phyloP scores from a whole-genome alignment of 2,113 vertebrate genomes.

The Bujurquina vittata region DNA sequence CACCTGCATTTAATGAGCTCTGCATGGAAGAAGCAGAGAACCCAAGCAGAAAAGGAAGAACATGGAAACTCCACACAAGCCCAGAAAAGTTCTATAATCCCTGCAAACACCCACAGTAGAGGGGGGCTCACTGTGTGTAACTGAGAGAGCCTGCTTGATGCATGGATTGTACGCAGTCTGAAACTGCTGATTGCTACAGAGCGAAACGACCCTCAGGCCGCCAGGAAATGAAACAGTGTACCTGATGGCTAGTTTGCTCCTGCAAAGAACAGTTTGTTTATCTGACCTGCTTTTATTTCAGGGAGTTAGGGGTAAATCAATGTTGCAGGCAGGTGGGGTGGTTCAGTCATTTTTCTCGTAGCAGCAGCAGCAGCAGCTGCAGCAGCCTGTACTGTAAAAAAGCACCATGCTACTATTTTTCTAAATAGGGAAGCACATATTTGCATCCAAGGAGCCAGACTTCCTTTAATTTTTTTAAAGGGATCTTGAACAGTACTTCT shows the following conservation, averaged over 20 bases:
- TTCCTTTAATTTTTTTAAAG: too few species aligned
- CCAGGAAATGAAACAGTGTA: not conserved
- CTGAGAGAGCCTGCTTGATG: too few species aligned
- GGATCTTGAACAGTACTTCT: too few species aligned
- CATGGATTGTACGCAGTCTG: too few species aligned
- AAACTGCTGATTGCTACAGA: not conserved
- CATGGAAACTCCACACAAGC: not conserved
- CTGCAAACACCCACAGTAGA: not conserved
- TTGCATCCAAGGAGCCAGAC: too few species aligned
- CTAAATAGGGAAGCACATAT: not conserved
- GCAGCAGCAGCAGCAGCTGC: not conserved
- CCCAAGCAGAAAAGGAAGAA: too few species aligned
- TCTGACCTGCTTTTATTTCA: not conserved
- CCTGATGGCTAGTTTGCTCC: not conserved
- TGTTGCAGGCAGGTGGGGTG: not conserved
- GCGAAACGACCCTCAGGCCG: not conserved
- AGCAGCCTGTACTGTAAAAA: not conserved
- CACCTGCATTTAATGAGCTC: too few species aligned
- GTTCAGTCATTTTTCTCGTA: accelerated
- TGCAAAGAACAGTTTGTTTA: not conserved
- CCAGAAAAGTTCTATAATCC: not conserved
- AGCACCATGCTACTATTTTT: not conserved
- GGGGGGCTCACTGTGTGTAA: too few species aligned
- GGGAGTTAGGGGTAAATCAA: not conserved
- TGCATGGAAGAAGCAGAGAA: not conserved